Conservation (phyloP, 2,797 vertebrate genomes). For the Ctenopoma kingsleyae region DNA sequence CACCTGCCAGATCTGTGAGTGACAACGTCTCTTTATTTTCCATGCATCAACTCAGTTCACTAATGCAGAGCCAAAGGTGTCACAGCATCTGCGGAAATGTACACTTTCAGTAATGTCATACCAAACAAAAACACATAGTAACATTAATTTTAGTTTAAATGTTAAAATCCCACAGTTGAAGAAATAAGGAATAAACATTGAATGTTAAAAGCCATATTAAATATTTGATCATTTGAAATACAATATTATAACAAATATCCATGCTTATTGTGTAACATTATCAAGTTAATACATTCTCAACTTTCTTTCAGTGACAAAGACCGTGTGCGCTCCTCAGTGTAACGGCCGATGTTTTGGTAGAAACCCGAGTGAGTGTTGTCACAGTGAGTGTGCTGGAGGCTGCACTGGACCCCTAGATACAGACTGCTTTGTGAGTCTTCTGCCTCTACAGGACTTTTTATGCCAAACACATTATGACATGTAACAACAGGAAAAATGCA, state of each 20-base stretch:
- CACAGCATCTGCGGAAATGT: background rate
- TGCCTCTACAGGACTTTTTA: background rate
- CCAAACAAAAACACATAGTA: background rate
- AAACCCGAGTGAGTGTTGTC: constrained; percentile 93
- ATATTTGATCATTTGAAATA: no score
- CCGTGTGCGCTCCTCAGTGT: constrained; percentile 94
- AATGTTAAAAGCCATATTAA: no score
- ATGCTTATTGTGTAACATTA: background rate
- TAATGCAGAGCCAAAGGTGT: background rate
- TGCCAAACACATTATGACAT: background rate
- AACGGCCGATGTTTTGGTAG: constrained; percentile 93
- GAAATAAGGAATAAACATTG: no score
- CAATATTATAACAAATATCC: background rate
- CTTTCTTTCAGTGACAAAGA: constrained; percentile 91
- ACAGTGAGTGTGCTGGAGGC: constrained; percentile 95
- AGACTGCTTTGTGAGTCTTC: constrained; percentile 91
- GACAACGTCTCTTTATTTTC: constrained; percentile 1
- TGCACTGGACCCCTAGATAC: constrained; percentile 91
- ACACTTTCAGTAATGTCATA: background rate
- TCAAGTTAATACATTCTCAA: background rate
- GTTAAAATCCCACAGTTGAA: background rate
- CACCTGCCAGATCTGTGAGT: constrained; percentile 93
- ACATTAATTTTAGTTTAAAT: background rate
- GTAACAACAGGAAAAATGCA: background rate
- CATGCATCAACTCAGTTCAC: background rate